Evolutionary conservation across 2,113 vertebrate species (phyloP).

Genomic region (Scopus umbretta): DNA sequence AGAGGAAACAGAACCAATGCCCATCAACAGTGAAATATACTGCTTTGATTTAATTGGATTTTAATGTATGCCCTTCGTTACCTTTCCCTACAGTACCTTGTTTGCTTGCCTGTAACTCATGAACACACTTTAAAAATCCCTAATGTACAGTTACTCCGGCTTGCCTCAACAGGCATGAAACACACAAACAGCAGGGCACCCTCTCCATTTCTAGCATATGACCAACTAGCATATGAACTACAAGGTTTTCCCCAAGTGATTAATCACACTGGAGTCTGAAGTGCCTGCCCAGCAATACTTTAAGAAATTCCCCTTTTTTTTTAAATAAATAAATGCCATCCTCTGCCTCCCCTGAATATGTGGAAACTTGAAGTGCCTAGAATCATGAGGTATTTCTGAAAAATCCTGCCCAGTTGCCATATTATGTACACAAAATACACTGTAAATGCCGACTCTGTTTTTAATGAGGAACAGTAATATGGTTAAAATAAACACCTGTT

Average conservation of each 20-base stretch:
- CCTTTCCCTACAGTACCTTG: background rate
- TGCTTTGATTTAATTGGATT: slow-evolving; percentile 1
- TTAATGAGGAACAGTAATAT: background rate
- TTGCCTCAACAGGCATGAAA: background rate
- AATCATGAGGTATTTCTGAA: background rate
- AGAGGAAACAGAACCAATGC: background rate
- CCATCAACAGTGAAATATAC: background rate
- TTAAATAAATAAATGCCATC: background rate
- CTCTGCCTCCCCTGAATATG: background rate
- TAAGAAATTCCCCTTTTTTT: background rate
- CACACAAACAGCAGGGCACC: background rate
- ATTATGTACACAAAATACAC: background rate
- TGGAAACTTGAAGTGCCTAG: background rate
- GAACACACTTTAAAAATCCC: background rate
- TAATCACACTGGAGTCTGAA: background rate
- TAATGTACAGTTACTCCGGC: background rate
- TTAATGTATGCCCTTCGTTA: background rate
- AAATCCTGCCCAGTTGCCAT: background rate
- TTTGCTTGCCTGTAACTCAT: background rate
- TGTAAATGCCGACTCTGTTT: background rate
- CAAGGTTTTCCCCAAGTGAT: background rate
- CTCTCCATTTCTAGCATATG: background rate
- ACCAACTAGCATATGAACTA: background rate
- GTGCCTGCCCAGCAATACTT: background rate
- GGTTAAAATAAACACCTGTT: background rate